Evolutionary conservation across 2,888 invertebrate genomes (phyloP), one percentile per base, ranked within the genome.

Genomic region (Ophion ellenae): DNA sequence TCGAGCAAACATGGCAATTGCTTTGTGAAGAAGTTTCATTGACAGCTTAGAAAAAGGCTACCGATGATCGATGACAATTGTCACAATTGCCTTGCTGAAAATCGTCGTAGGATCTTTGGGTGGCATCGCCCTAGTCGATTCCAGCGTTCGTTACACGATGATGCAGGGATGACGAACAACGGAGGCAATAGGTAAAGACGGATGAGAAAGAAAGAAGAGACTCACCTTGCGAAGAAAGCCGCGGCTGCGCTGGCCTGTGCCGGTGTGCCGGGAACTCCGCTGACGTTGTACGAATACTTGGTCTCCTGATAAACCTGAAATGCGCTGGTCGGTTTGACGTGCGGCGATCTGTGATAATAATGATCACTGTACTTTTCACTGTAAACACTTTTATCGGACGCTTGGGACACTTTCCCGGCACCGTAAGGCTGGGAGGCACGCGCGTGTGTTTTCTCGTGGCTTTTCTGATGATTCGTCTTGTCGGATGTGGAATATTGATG

Each of bases 181-280:
- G 40, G 7, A 40, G 40, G 40, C 40, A 40, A 40, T 6, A 40
- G 9, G 40, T 40, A 40, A 40, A 40, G 6, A 40, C 40, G 40
- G 40, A 40, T 9, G 40, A 40, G 32, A 40, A 40, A 40, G 40
- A 40, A 40, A 6, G 40, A 40, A 7, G 61, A 57, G 36, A 63
- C 95, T 94, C 92, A 95, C 95, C 95, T 95, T 92, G 95, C 95
- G 91, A 95, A 95, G 94, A 95, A 95, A 86, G 95, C 95, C 83
- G 95, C 95, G 69, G 95, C 95, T 75, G 95, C 95, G 80, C 95
- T 95, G 69, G 95, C 95, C 90, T 95, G 95, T 71, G 95, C 95
- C 81, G 94, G 94, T 90, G 95, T 94, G 81, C 95, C 95, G 24
- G 94, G 95, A 85, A 95, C 91, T 53, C 95, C 95, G 90, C 94